A percentile compares a stretch with the other conserved stretches of the same genome.
phyloP scores from a whole-genome alignment of 2,888 invertebrate species.

The Papilio demoleus region DNA sequence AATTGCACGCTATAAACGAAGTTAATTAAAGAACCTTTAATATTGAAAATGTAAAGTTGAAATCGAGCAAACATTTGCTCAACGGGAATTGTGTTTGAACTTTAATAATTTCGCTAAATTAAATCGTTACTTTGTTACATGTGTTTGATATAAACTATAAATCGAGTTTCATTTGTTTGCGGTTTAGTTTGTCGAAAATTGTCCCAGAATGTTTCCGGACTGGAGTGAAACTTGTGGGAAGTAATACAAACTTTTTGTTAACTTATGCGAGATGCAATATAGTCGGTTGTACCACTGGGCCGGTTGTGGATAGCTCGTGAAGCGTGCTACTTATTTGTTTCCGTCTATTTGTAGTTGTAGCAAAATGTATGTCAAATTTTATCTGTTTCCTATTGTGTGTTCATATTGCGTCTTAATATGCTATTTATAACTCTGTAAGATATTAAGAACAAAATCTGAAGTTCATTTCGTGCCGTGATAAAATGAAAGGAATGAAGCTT shows the following conservation, averaged over 20 bases:
- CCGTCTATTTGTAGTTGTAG: too few species aligned
- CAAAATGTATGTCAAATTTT: too few species aligned
- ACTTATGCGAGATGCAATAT: background rate
- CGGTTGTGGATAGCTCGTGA: too few species aligned
- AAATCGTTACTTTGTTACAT: background rate
- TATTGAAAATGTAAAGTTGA: background rate
- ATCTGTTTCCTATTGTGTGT: too few species aligned
- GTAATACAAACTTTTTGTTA: slow-evolving; percentile 1
- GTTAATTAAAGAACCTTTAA: slow-evolving; percentile 5
- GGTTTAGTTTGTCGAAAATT: background rate
- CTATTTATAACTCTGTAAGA: too few species aligned
- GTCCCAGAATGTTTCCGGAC: background rate
- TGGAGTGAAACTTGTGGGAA: background rate
- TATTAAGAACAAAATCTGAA: too few species aligned
- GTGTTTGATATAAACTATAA: too few species aligned
- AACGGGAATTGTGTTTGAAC: slow-evolving; percentile 3
- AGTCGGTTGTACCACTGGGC: background rate
- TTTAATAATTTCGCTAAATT: slow-evolving; percentile 1
- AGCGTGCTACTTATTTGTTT: too few species aligned
- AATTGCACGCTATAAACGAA: background rate
- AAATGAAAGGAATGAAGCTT: background rate
- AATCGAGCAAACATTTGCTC: slow-evolving; percentile 12
- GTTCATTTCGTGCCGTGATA: too few species aligned
- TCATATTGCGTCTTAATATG: too few species aligned
- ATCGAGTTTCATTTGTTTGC: background rate